Conservation (phyloP, 1,140 invertebrate species). For the Nasonia vitripennis region DNA sequence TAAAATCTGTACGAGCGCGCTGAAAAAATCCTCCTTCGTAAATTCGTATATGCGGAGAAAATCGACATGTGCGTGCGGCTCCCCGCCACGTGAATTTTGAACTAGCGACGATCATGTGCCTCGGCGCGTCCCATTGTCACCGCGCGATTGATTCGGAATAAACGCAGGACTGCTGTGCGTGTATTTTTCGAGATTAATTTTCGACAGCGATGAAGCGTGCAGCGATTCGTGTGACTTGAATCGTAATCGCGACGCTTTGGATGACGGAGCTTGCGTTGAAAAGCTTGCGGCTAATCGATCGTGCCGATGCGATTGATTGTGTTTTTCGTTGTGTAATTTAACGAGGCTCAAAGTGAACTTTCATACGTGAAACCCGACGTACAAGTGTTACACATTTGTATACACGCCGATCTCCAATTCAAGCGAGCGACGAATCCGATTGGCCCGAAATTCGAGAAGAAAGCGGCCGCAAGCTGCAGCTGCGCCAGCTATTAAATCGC, state of each 20-base stretch:
- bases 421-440: no score
- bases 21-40: background rate
- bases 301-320: no score
- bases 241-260: no score
- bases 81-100: constrained; percentile 9
- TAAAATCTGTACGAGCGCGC: background rate
- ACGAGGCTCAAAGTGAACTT: no score
- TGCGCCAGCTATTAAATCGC: background rate
- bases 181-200: background rate
- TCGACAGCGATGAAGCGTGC: background rate
- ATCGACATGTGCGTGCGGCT: background rate
- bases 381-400: no score
- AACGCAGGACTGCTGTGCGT: background rate
- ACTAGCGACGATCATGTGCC: constrained; percentile 19
- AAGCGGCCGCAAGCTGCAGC: no score
- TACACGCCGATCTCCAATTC: no score
- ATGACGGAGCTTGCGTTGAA: no score
- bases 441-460: no score
- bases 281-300: no score
- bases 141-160: constrained; percentile 33
- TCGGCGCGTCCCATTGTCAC: constrained; percentile 31
- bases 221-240: background rate
- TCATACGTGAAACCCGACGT: no score
- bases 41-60: background rate
- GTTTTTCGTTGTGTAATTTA: no score